Conservation (phyloP, 2,888 invertebrate genomes). For the Drosophila cyrtoloma region DNA sequence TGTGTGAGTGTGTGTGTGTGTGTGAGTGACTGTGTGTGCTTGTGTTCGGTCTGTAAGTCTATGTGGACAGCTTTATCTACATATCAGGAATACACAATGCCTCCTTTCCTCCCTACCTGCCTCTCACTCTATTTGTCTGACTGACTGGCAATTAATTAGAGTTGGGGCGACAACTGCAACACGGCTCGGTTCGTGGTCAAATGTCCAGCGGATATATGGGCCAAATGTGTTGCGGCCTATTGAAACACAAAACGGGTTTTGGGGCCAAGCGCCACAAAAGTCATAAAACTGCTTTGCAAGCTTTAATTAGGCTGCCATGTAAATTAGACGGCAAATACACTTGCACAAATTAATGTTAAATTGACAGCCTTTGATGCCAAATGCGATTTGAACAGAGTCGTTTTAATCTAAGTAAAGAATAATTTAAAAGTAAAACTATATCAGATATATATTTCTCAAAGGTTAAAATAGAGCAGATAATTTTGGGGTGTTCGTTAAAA, state of each 20-base stretch:
- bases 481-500: not conserved
- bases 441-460: not conserved
- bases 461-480: not conserved
- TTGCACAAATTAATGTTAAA: not conserved
- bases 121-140: not conserved
- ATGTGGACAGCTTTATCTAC: constrained; percentile 24
- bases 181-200: constrained; percentile 2
- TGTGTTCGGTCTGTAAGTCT: constrained; percentile 20
- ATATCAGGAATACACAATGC: constrained; percentile 17
- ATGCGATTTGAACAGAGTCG: not conserved
- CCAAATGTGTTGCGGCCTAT: constrained; percentile 49
- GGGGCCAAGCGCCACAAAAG: constrained; percentile 52
- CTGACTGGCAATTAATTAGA: constrained; percentile 74
- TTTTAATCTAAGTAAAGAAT: not conserved
- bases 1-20: constrained; percentile 15
- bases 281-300: constrained; percentile 74
- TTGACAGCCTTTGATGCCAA: not conserved
- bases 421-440: not conserved
- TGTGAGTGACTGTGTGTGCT: constrained; percentile 23
- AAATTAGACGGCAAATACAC: constrained; percentile 60
- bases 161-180: constrained; percentile 41
- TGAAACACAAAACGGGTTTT: constrained; percentile 76
- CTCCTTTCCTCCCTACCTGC: not conserved
- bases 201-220: constrained; percentile 37
- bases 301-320: constrained; percentile 76